Evolutionary conservation across 23 tunicate genomes (phyloP), one percentile per base, ranked within the genome.

Genomic region (Trididemnum clinides): DNA sequence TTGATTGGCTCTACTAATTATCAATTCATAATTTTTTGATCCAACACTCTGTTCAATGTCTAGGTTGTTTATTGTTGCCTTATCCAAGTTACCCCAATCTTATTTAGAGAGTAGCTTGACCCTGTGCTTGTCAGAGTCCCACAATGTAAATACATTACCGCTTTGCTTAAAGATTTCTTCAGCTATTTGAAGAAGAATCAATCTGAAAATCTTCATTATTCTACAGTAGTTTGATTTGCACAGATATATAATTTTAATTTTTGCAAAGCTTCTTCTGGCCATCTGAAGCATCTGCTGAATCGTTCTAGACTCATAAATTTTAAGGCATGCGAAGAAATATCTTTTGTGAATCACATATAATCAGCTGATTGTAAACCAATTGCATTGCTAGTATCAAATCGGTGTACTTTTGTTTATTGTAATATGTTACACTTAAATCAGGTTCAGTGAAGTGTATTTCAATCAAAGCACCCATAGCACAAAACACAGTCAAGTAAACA

Each of bases 1-100:
- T 22, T 62, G 69, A 12, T 62, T 62, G 23, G 69, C 69, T 22
- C 69, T 23, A 62, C 69, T n/a, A 12, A 62, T 62, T 62, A 12
- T 62, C 26, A 62, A 22, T 62, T 62, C 69, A 62, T 62, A 62
- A 22, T 62, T 62, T 4, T 12, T 62, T 20, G 69, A 62, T 19
- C 69, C 69, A 4, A 62, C 69, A 62, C n/a, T 5, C n/a, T 23
- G n/a, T 62, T 62, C 69, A n/a, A n/a, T 62, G 69, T 62, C 25
- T 23, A 62, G n/a, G 69, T 62, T 62, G n/a, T 62, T 62, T 4
- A 62, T 62, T 62, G 69, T n/a, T 15, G 69, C 69, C 69, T 19
- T 15, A 62, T 62, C 69, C 23, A 62, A 23, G 6, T 12, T n/a
- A 20, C 6, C 25, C 5, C n/a, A 5, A 6, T 15, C n/a, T 62